These are phyloP conservation scores for Dermatemys mawii DNA, from an alignment of 2,113 vertebrate species.

Conservation along the genomic window DNA sequence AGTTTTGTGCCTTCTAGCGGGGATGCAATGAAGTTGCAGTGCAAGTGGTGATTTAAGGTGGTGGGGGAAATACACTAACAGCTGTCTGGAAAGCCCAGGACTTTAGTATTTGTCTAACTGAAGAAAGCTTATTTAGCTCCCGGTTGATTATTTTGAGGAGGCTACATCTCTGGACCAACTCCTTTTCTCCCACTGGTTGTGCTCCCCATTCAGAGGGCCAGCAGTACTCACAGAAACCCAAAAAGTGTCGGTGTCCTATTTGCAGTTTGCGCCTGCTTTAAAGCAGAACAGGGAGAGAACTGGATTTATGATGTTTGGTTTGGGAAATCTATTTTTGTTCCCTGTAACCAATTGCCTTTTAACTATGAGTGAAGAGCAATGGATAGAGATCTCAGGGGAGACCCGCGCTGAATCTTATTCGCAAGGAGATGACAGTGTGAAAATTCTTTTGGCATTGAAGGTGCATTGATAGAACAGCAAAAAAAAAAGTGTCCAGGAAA, in stretches of 20 bases:
- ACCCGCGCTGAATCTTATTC: neutral
- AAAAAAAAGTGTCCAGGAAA: neutral
- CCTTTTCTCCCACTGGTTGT: neutral
- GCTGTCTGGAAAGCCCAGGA: conserved; percentile 13
- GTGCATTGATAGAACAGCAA: accelerated
- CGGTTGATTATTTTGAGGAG: conserved; percentile 11
- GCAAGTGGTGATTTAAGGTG: conserved; percentile 25
- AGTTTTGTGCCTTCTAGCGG: neutral
- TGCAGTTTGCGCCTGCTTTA: conserved; percentile 10
- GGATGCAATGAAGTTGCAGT: neutral
- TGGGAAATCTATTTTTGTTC: conserved; percentile 47
- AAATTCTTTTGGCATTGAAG: neutral
- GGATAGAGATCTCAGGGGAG: neutral
- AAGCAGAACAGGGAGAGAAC: neutral
- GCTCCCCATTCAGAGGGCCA: neutral
- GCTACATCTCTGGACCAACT: neutral
- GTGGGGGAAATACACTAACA: conserved; percentile 16
- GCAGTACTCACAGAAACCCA: neutral
- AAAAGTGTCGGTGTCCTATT: neutral
- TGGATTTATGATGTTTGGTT: conserved; percentile 24
- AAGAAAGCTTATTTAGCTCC: neutral
- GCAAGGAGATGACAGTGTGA: neutral
- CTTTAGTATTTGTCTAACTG: neutral
- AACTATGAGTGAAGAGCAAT: neutral
- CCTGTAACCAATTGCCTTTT: conserved; percentile 37